Evolutionary conservation across 2,113 vertebrate genomes (phyloP), one percentile per base, ranked within the genome.

Genomic region (Sclerurus mexicanus): DNA sequence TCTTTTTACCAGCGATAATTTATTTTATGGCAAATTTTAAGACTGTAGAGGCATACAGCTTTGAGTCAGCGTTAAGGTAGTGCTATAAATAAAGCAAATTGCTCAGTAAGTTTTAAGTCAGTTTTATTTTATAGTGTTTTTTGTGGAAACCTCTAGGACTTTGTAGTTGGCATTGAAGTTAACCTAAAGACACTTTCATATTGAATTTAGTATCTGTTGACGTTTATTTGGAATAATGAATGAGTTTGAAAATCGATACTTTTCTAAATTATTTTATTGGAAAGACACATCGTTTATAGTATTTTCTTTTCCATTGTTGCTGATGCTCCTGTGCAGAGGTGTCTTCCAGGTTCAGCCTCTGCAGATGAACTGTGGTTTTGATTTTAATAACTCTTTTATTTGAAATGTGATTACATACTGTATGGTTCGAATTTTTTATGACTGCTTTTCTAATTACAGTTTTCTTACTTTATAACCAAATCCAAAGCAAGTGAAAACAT

Each of bases 401-500:
- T 97, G 88, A 93, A 81, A 87, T 97, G 89, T 96, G 96, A 97
- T 93, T 92, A 72, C 90, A 97, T 64, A 88, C 85, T 97, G 78
- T 95, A 96, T 10, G 92, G 81, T 95, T 98, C 85, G 56, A 94
- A 84, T 96, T 98, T 97, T 98, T 97, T 98, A 98, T 95, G 92
- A 96, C 95, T 95, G 75, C 85, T 97, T 98, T 98, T 98, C 97
- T 98, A 98, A 97, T 96, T 92, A 94, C 67, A 83, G 28, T 75
- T 46, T 97, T 96, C 90, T 92, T 97, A 96, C 97, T 98, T 97
- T 94, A 37, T 97, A 97, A 97, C 96, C 93, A 96, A 97, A 97
- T 90, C 95, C 96, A 97, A 98, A 97, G 91, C 96, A 82, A 96
- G 95, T 75, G 85, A 94, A 95, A 68, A 91, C 87, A 50, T 97